Evolutionary conservation across 2,113 vertebrate species (phyloP).

Genomic region (Gopherus flavomarginatus): DNA sequence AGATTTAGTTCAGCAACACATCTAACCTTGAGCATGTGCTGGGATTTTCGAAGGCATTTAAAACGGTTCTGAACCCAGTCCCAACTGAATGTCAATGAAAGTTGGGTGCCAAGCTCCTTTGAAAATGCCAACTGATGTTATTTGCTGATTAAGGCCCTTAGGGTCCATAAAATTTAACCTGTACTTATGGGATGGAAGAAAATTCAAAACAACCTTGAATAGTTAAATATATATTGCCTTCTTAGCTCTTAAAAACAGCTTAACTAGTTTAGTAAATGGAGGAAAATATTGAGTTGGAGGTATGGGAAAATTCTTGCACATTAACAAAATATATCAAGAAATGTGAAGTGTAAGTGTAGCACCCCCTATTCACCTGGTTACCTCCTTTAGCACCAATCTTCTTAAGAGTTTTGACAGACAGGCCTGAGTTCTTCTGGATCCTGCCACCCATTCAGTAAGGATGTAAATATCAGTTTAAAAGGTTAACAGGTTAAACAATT

Average conservation of each 20-base stretch:
- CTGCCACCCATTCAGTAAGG: not conserved
- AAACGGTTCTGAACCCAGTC: not conserved
- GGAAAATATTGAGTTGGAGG: not conserved
- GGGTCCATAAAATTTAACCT: not conserved
- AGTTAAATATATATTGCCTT: not conserved
- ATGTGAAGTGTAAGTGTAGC: not conserved
- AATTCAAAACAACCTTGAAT: not conserved
- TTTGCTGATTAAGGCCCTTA: not conserved
- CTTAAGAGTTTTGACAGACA: not conserved
- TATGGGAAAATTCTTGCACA: not conserved
- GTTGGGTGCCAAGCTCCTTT: not conserved
- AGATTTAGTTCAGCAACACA: not conserved
- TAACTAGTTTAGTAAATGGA: constrained; percentile 3
- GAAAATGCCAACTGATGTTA: not conserved
- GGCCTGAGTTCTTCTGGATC: not conserved
- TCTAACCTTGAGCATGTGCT: not conserved
- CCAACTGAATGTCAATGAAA: not conserved
- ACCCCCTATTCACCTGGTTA: not conserved
- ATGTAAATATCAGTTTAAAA: no score
- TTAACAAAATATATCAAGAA: constrained; percentile 1
- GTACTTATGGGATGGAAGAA: not conserved
- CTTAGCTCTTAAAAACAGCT: not conserved
- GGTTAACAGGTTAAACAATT: no score
- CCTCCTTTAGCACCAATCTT: not conserved
- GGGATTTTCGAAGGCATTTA: not conserved